Evolutionary conservation across 2,888 invertebrate species (phyloP), one percentile per base, ranked within the genome.

Genomic region (Ecdyonurus torrentis): DNA sequence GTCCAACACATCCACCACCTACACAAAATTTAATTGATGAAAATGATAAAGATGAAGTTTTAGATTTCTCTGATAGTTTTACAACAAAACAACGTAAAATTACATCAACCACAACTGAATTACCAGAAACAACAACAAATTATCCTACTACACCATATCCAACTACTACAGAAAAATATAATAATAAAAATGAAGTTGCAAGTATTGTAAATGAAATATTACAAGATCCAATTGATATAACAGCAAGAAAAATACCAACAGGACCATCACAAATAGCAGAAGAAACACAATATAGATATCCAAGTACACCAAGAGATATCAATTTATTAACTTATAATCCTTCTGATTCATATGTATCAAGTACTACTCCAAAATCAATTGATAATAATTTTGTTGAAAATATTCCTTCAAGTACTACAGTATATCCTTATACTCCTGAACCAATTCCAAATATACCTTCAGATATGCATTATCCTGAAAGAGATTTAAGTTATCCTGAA

Each of bases 61-160:
- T 89, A 61, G 87, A 87, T 64, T 89, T 86, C 71, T 88, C 88
- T 1, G 89, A 89, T 70, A 86, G 81, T 1, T 78, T 78, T 58
- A 74, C 74, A 62, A 53, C 59, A 2, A 59, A 58, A 53, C 50
- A 25, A 24, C 70, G 71, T 18, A 70, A 70, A 24, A 72, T 75
- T 15, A 64, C 68, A 24, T 74, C 76, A 10, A 75, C 77, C 2
- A 71, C 72, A 52, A 72, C 70, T 64, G 71, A 74, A 7, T 64
- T 64, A 52, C 60, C 68, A 3, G 62, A 67, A 22, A 65, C 67
- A 24, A 74, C 72, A 66, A 74, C 66, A 15, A n/a, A n/a, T n/a
- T n/a, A n/a, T n/a, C 64, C 69, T 19, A 58, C 63, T 0, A 61
- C 22, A 5, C 7, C 5, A 7, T 5, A 20, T 7, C 55, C 55